phyloP scores from a whole-genome alignment of 2,888 invertebrate genomes.

The Cantharis flavilabris region DNA sequence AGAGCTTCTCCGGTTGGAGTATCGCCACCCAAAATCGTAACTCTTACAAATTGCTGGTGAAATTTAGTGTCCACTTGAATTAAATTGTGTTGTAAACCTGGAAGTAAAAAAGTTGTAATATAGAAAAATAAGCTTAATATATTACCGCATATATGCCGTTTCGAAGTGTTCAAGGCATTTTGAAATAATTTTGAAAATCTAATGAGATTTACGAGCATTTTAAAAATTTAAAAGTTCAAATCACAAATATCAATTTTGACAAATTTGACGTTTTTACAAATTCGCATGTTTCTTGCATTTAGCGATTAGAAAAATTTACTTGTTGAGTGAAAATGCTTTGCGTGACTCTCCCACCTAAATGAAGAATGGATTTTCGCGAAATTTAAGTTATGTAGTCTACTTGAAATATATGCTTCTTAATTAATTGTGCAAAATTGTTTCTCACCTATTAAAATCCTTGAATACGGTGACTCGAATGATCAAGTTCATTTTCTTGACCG shows the following conservation, averaged over 20 bases:
- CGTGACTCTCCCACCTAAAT: not conserved
- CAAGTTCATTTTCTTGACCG: not conserved
- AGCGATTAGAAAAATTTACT: not conserved
- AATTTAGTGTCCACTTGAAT: constrained; percentile 3
- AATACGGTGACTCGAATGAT: not conserved
- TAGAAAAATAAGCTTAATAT: not conserved
- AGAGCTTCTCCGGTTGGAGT: constrained; percentile 59
- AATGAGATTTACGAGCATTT: not conserved
- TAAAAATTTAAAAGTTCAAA: not conserved
- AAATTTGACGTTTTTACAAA: not conserved
- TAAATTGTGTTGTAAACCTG: not conserved
- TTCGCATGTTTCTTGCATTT: not conserved
- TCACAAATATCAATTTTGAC: not conserved
- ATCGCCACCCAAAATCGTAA: constrained; percentile 59
- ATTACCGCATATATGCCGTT: not conserved
- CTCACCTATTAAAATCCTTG: not conserved
- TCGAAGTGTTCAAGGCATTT: not conserved
- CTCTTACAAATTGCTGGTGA: constrained; percentile 36
- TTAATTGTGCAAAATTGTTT: not conserved
- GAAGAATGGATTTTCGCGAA: not conserved
- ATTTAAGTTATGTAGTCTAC: not conserved
- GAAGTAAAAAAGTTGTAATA: not conserved
- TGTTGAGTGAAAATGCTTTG: not conserved
- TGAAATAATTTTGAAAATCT: not conserved
- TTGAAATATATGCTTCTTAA: not conserved